phyloP scores from a whole-genome alignment of 2,113 vertebrate genomes.

The Grus americana region DNA sequence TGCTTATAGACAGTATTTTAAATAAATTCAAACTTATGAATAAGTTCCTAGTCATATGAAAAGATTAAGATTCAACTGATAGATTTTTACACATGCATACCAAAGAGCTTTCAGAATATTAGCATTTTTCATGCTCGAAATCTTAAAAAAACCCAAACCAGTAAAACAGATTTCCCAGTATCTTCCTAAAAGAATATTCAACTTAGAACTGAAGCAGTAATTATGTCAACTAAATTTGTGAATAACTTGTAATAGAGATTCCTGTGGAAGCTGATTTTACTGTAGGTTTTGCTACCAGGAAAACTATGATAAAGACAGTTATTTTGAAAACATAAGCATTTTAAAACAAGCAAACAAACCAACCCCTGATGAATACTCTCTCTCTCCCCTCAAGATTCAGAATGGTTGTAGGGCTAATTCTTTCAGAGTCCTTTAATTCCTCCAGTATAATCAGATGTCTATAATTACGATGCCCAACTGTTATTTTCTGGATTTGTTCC shows the following conservation, averaged over 20 bases:
- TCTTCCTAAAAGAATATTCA: background rate
- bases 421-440: background rate
- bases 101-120: background rate
- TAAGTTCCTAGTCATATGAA: background rate
- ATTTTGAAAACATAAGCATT: background rate
- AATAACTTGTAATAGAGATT: background rate
- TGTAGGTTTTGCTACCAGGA: background rate
- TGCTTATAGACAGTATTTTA: background rate
- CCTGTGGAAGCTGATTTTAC: background rate
- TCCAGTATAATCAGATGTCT: slow-evolving; percentile 47
- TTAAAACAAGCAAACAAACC: background rate
- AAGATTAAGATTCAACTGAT: background rate
- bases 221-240: background rate
- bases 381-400: background rate
- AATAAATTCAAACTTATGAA: accelerated
- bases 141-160: background rate
- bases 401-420: slow-evolving; percentile 13
- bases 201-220: background rate
- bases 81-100: background rate
- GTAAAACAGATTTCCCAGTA: background rate
- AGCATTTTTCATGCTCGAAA: background rate
- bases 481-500: slow-evolving; percentile 57
- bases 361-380: background rate
- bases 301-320: background rate
- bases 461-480: slow-evolving; percentile 47